These are phyloP conservation scores for Danio aesculapii DNA, from an alignment of 2,797 vertebrate species.

Conservation along the genomic window DNA sequence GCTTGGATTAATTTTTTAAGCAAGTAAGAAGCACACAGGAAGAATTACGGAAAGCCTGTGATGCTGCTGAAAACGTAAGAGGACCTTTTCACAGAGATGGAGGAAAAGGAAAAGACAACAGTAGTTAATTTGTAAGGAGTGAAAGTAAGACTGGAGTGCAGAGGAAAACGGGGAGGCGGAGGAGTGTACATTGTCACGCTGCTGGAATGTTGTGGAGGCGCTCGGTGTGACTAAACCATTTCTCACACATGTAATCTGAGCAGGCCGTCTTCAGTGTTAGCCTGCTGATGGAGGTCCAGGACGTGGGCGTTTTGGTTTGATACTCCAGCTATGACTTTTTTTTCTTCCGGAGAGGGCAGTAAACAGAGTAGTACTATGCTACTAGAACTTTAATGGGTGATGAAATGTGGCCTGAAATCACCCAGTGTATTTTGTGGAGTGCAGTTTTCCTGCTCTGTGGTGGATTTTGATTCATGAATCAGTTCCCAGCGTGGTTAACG, in stretches of 20 bases:
- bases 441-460: neutral
- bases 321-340: neutral
- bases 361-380: constrained; percentile 24
- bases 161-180: constrained; percentile 10
- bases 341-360: neutral
- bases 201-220: constrained; percentile 54
- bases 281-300: constrained; percentile 15
- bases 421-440: neutral
- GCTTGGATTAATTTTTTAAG: constrained; percentile 4
- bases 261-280: constrained; percentile 29
- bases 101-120: constrained; percentile 7
- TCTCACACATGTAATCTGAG: constrained; percentile 55
- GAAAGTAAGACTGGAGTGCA: constrained; percentile 12
- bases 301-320: constrained; percentile 17
- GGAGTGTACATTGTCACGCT: constrained; percentile 48
- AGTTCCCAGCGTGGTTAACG: neutral
- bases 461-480: neutral
- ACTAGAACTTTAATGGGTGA: neutral
- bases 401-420: constrained; percentile 19
- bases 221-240: constrained; percentile 55
- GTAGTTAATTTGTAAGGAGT: constrained; percentile 15
- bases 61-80: neutral
- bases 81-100: neutral
- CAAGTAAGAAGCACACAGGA: neutral
- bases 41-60: neutral